Evolutionary conservation across 2,113 vertebrate genomes (phyloP), one percentile per base, ranked within the genome.

Genomic region (Boleophthalmus pectinirostris): DNA sequence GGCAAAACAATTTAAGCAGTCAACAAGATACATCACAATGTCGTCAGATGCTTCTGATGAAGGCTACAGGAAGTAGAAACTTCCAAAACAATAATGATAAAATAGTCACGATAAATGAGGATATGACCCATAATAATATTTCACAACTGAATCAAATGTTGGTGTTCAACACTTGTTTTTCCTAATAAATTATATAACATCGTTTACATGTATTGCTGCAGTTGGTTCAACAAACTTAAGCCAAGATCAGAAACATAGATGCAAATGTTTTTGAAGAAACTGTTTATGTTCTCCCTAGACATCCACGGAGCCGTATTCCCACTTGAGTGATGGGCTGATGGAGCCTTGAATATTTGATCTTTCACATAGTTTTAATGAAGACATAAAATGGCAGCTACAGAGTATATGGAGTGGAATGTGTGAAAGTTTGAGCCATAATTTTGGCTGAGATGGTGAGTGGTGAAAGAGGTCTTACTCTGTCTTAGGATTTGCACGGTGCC

Each of bases 401-500:
- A 82, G 66, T 70, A 67, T 66, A 58, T 64, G 33, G 29, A 64
- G 61, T 13, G 46, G 6, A 65, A 13, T 45, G 56, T 74, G 45
- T 18, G 56, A 74, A 33, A 63, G 61, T 23, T 51, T 12, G 29
- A n/a, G 72, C 35, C 47, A 24, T 3, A 14, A 38, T 38, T 10
- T 15, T 14, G 43, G 14, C 21, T 51, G 15, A 45, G 47, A 58
- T 25, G 64, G 56, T 14, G 45, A 72, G 70, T 61, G 13, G 43
- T 45, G 43, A 60, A 38, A 38, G 66, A 58, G 49, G 54, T 82
- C 85, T 96, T 94, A 99, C 98, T 97, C 72, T 94, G 92, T 89
- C 96, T 96, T 88, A 95, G 95, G 69, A 99, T 94, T 83, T 98
- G 95, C 85, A 99, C 90, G 60, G 94, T 98, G 82, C 96, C 97